Evolutionary conservation across 2,888 invertebrate species (phyloP), one percentile per base, ranked within the genome.

Genomic region (Meta bourneti): DNA sequence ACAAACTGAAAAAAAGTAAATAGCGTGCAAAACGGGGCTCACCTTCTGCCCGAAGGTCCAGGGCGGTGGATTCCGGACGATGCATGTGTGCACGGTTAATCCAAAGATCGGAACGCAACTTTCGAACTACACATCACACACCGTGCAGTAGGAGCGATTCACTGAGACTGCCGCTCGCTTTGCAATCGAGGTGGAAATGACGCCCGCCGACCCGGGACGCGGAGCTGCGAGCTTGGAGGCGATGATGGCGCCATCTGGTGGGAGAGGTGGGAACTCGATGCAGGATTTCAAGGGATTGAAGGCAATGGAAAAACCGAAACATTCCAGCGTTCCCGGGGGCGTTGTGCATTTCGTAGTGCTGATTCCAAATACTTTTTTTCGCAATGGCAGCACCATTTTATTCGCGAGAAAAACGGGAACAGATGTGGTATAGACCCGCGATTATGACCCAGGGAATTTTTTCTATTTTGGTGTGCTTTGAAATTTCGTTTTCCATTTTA

Each of bases 21-120:
- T 34, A 34, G 34, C 1, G 34, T 34, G 34, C 34, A 34, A 34
- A 34, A 2, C 34, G 34, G 34, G 8, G 6, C 89, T 85, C 74
- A 91, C 91, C 91, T 87, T 91, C 91, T 7, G 91, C 82, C 77
- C 91, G 70, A 19, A 91, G 61, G 72, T 91, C 91, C 49, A 91
- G 72, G 20, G 91, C 91, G 11, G 87, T 83, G 20, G 87, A 77
- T 71, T 91, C 91, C 51, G 91, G 87, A 19, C 87, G 87, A 74
- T 91, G 91, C 91, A 91, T 91, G 48, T 19, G 69, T 19, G 74
- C 34, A 52, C 80, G 79, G 74, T 75, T 90, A 90, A 90, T 90
- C 90, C 90, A 87, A 72, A 48, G 52, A 74, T 72, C 20, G 16
- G 52, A 34, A 9, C 48, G 54, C 84, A 75, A n/a, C 54, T 34